Percentiles rank a stretch among this genome's conserved stretches.
Conservation (phyloP, 37 sponge, comb jelly and placozoan genomes). For the Ianthella basta region DNA sequence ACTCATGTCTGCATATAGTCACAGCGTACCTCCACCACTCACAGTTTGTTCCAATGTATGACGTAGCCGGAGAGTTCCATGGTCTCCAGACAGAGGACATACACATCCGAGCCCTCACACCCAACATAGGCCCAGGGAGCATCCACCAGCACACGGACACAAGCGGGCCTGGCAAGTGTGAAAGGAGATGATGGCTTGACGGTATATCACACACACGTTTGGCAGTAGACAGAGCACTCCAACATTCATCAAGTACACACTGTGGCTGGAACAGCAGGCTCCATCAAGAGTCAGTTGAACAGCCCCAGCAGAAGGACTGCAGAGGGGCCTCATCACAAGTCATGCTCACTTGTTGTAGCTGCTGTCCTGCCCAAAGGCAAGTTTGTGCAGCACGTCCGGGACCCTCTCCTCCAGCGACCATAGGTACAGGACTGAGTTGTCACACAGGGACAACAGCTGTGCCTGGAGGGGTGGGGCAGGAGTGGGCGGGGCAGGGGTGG, state of each 20-base stretch:
- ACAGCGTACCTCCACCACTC: not conserved
- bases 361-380: conserved; percentile 45
- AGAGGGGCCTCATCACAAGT: not conserved
- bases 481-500: no score
- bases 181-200: no score
- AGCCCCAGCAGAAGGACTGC: not conserved
- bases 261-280: no score
- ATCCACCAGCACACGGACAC: conserved; percentile 16
- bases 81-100: conserved; percentile 51
- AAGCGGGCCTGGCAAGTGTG: conserved; percentile 60
- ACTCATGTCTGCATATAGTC: no score
- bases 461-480: conserved; percentile 27
- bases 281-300: not conserved
- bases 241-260: no score
- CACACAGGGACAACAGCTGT: conserved; percentile 43
- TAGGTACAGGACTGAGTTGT: conserved; percentile 37
- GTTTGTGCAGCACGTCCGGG: conserved; percentile 40
- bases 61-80: conserved; percentile 63
- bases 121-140: conserved; percentile 78
- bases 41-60: conserved; percentile 72
- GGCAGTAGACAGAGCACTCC: no score
- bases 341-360: conserved; percentile 19
- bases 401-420: conserved; percentile 47
- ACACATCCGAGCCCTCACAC: conserved; percentile 66
- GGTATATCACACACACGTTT: no score